Conservation (phyloP, 2,888 invertebrate genomes). For the Diaphora mendica region DNA sequence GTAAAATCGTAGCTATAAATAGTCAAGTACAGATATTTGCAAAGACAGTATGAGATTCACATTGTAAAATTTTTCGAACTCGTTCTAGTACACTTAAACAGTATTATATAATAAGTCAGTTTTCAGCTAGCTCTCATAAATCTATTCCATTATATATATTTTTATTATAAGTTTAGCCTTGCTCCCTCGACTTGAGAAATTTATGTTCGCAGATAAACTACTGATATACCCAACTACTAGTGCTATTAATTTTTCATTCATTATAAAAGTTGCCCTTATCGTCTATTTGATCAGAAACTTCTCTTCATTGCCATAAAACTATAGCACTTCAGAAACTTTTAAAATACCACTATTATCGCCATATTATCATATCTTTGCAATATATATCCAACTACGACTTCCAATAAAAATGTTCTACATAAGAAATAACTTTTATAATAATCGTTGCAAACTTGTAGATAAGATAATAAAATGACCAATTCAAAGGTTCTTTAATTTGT, state of each 20-base stretch:
- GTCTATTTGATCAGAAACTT: conserved; percentile 34
- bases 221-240: conserved; percentile 29
- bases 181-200: conserved; percentile 33
- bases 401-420: conserved; percentile 35
- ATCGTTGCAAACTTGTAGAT: conserved; percentile 26
- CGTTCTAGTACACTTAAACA: conserved; percentile 13
- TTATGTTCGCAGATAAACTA: conserved; percentile 37
- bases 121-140: conserved; percentile 7
- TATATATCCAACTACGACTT: conserved; percentile 26
- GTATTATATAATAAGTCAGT: conserved; percentile 15
- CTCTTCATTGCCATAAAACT: conserved; percentile 42
- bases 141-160: conserved; percentile 23
- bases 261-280: conserved; percentile 25
- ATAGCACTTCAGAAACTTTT: conserved; percentile 38
- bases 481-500: conserved; percentile 52
- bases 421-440: conserved; percentile 32
- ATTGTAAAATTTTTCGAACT: conserved; percentile 13
- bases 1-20: background rate
- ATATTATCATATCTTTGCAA: conserved; percentile 38
- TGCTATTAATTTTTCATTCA: conserved; percentile 29
- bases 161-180: conserved; percentile 37
- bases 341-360: conserved; percentile 33
- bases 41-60: conserved; percentile 13
- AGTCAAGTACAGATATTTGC: background rate
- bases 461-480: conserved; percentile 20